Conservation (phyloP, 2,888 invertebrate species). For the Oasisia sp. region DNA sequence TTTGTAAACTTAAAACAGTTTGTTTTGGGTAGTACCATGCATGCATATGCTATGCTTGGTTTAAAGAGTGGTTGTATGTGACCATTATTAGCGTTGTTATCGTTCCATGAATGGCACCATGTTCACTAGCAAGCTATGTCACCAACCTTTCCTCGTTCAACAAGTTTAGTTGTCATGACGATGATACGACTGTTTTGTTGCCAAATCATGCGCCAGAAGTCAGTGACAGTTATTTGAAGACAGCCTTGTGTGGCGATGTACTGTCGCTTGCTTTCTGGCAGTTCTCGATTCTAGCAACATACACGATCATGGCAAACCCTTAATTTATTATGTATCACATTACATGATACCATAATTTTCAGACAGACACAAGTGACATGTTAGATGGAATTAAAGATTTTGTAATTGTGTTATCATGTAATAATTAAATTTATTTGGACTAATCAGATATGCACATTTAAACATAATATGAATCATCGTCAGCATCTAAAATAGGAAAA, state of each 20-base stretch:
- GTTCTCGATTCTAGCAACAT: not conserved
- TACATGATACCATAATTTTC: not conserved
- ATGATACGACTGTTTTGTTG: conserved; percentile 97
- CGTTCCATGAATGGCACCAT: not conserved
- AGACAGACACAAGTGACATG: not conserved
- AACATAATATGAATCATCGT: not conserved
- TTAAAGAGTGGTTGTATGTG: too few species aligned
- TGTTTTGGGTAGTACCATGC: too few species aligned
- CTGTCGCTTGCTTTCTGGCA: conserved; percentile 41
- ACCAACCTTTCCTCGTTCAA: conserved; percentile 84
- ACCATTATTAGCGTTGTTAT: not conserved
- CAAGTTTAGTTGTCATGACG: conserved; percentile 99
- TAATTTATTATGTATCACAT: not conserved
- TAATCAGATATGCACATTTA: not conserved
- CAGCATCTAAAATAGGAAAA: not conserved
- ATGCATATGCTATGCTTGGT: too few species aligned
- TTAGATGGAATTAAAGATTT: not conserved
- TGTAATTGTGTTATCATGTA: not conserved
- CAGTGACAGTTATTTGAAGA: conserved; percentile 86
- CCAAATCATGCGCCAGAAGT: conserved; percentile 99
- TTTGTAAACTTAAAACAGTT: too few species aligned
- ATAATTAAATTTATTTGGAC: not conserved
- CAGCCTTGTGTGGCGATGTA: conserved; percentile 84
- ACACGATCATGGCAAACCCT: not conserved
- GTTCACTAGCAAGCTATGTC: not conserved